Evolutionary conservation across 92 coral and sea anemone genomes (phyloP), one percentile per base, ranked within the genome.

Genomic region (Epizoanthus ramosus): DNA sequence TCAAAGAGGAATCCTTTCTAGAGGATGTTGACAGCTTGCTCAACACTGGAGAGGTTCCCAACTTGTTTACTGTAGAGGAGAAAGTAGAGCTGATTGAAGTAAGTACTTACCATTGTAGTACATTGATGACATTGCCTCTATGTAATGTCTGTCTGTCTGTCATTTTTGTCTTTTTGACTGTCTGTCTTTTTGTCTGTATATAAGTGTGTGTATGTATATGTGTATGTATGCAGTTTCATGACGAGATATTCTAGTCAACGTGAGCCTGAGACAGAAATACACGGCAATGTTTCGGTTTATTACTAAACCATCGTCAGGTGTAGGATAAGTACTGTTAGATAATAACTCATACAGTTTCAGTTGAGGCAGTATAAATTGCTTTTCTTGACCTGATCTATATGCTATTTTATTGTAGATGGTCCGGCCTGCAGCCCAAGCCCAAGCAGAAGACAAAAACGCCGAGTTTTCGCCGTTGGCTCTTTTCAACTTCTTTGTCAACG

Each of bases 31-130:
- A 97, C 87, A 97, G 99, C 88, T 94, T 97, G 73, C 94, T 97
- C 52, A 97, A 97, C 77, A 97, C 99, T 9, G 99, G 99, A 23
- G 99, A 97, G 80, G 99, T 97, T n/a, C 99, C 99, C 3, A 97
- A 97, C 63, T 84, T 97, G 71, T 97, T 97, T 85, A 92, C 99
- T 39, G 98, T 92, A 14, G 99, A 97, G 73, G 99, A 97, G 83
- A 97, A 97, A 85, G 99, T 98, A 57, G 99, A 97, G 75, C 87
- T 97, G 13, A 93, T 89, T 52, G 99, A 97, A 94, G 99, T 97
- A 68, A 73, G 88, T 70, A 15, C 25, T 18, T 41, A 3, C 13
- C 17, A n/a, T 31, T n/a, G 24, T 8, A 8, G 14, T 63, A 63
- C 9, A 19, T 18, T 21, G 18, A 52, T 22, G 3, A 21, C 15